Evolutionary conservation across 2,888 invertebrate genomes (phyloP).

Genomic region (Cosmopolites sordidus): DNA sequence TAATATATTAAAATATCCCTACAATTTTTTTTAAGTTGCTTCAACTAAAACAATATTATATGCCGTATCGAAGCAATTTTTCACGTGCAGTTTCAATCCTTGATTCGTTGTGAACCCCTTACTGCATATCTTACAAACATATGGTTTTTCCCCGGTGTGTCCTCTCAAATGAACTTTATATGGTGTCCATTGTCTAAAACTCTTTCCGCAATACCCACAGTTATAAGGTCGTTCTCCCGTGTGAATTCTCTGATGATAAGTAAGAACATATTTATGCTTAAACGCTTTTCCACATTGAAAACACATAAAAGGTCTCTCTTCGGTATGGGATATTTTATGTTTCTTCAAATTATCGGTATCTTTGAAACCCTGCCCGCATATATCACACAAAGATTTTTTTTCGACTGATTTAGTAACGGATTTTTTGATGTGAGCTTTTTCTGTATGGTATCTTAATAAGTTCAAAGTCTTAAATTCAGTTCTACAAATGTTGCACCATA

Average conservation of each 20-base stretch:
- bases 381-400: constrained; percentile 31
- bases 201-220: constrained; percentile 52
- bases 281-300: constrained; percentile 43
- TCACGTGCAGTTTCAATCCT: constrained; percentile 23
- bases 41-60: neutral
- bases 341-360: constrained; percentile 27
- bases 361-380: constrained; percentile 33
- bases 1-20: no score
- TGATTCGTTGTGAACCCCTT: constrained; percentile 28
- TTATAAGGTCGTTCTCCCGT: constrained; percentile 53
- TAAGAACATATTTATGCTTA: constrained; percentile 24
- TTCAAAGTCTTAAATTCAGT: constrained; percentile 19
- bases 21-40: no score
- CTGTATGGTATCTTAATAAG: constrained; percentile 19
- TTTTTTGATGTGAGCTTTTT: constrained; percentile 20
- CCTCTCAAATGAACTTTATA: constrained; percentile 36
- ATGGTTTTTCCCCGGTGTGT: constrained; percentile 37
- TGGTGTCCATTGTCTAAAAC: constrained; percentile 28
- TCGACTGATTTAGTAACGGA: constrained; percentile 3
- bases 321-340: constrained; percentile 39
- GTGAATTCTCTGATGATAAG: constrained; percentile 52
- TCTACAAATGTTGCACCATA: constrained; percentile 21
- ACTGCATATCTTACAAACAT: constrained; percentile 31
- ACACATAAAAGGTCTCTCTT: constrained; percentile 50
- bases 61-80: constrained; percentile 1